Conservation (phyloP, 2,888 invertebrate species). For the Tachina fera region DNA sequence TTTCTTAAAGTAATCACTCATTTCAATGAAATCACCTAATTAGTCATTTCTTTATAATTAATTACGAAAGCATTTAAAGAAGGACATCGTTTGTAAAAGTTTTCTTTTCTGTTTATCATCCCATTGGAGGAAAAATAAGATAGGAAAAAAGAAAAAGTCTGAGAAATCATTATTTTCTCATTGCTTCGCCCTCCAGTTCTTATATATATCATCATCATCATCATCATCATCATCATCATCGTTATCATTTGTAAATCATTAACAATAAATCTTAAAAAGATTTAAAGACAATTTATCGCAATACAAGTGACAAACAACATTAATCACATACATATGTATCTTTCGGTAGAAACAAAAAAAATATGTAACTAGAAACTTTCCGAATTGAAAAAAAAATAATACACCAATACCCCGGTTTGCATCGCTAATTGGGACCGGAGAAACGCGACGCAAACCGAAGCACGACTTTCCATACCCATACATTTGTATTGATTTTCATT, state of each 20-base stretch:
- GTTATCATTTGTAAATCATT: slow-evolving; percentile 59
- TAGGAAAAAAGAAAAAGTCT: background rate
- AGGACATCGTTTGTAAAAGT: slow-evolving; percentile 61
- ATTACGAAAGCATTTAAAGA: slow-evolving; percentile 62
- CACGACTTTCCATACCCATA: no score
- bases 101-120: background rate
- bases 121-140: background rate
- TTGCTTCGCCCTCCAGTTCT: slow-evolving; percentile 40
- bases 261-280: slow-evolving; percentile 63
- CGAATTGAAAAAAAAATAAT: no score
- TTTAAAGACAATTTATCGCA: slow-evolving; percentile 59
- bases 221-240: slow-evolving; percentile 48
- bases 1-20: slow-evolving; percentile 24
- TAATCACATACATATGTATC: slow-evolving; percentile 43
- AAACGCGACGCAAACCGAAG: no score
- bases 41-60: slow-evolving; percentile 65
- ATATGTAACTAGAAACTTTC: background rate
- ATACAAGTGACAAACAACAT: slow-evolving; percentile 48
- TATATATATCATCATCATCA: slow-evolving; percentile 42
- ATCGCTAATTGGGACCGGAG: no score
- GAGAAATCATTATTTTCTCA: slow-evolving; percentile 29
- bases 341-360: background rate
- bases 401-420: no score
- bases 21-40: slow-evolving; percentile 58
- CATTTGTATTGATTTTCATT: no score